Conservation (phyloP, 2,888 invertebrate species). For the Drosophila ustulata region DNA sequence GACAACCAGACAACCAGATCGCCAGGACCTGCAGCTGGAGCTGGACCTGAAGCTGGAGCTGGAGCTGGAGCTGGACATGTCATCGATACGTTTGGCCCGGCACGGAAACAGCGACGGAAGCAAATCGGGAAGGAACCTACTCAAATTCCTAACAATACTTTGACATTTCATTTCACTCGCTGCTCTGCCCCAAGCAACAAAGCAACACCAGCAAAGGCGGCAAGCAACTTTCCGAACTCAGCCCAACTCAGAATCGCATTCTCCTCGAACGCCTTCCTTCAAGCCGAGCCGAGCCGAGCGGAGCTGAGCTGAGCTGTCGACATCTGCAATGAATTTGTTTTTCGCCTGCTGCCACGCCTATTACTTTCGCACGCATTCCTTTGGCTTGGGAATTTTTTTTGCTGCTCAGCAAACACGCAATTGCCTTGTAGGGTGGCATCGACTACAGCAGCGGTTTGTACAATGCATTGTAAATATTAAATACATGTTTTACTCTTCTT, state of each 20-base stretch:
- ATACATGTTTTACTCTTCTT: no score
- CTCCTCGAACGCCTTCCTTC: neutral
- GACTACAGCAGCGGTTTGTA: neutral
- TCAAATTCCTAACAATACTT: slow-evolving; percentile 60
- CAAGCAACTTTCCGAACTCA: slow-evolving; percentile 1
- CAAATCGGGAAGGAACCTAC: slow-evolving; percentile 59
- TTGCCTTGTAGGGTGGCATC: neutral
- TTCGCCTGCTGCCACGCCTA: slow-evolving; percentile 41
- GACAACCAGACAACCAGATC: neutral
- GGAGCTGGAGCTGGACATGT: slow-evolving; percentile 14
- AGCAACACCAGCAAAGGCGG: slow-evolving; percentile 17
- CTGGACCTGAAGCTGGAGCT: neutral
- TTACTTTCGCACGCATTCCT: slow-evolving; percentile 29
- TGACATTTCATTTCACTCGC: slow-evolving; percentile 61
- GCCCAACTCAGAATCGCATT: slow-evolving; percentile 16
- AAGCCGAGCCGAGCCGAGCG: neutral
- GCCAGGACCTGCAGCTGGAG: neutral
- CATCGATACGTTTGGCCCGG: slow-evolving; percentile 40
- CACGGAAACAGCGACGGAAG: slow-evolving; percentile 46
- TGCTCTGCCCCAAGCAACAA: slow-evolving; percentile 15
- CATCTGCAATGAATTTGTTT: slow-evolving; percentile 65
- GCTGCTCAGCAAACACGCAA: slow-evolving; percentile 18
- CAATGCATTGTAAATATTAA: no score
- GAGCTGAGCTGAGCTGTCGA: slow-evolving; percentile 8
- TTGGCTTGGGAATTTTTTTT: slow-evolving; percentile 10